phyloP scores from a whole-genome alignment of 2,888 invertebrate genomes.

The Autographa gamma region DNA sequence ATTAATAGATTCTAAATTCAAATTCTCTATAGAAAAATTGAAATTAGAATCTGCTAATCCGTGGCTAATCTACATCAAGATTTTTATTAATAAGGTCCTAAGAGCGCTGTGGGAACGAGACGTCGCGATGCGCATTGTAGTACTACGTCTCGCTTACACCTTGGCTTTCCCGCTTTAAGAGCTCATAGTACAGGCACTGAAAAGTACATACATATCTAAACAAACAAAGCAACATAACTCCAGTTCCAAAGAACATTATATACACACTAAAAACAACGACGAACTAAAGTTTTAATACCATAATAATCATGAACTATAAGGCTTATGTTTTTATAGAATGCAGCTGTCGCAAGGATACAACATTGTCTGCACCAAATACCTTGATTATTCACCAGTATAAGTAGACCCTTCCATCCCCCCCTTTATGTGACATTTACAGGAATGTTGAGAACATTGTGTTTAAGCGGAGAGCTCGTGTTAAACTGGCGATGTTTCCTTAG shows the following conservation, averaged over 20 bases:
- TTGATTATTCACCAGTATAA: constrained; percentile 29
- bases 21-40: no score
- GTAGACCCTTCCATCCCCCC: constrained; percentile 29
- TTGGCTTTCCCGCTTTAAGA: no score
- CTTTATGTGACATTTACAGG: neutral
- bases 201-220: no score
- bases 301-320: constrained; percentile 39
- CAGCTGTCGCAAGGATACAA: constrained; percentile 53
- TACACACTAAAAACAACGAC: constrained; percentile 29
- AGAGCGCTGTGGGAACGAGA: no score
- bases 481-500: constrained; percentile 38
- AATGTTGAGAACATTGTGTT: constrained; percentile 11
- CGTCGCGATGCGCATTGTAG: no score
- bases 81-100: no score
- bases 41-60: no score
- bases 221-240: no score
- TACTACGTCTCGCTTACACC: no score
- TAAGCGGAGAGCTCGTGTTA: constrained; percentile 31
- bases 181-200: no score
- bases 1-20: no score
- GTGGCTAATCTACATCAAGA: no score
- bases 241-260: neutral
- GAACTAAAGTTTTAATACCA: constrained; percentile 24
- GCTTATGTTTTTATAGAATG: constrained; percentile 53
- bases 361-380: constrained; percentile 50